A percentile compares a stretch with the other conserved stretches of the same genome.
These are phyloP conservation scores for Tetragnatha montana DNA, from an alignment of 2,888 invertebrate genomes.

Conservation along the genomic window DNA sequence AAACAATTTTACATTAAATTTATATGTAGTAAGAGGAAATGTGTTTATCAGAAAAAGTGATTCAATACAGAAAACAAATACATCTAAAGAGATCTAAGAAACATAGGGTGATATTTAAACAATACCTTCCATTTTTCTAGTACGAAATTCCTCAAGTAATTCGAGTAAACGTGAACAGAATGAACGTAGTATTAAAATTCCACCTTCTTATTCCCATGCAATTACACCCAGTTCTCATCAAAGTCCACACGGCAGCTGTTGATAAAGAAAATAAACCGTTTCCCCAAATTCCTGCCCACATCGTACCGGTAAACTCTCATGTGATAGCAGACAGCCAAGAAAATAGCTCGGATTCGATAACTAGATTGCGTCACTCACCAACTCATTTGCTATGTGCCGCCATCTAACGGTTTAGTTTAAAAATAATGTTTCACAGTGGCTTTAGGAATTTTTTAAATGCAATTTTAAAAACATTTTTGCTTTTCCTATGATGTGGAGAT, in stretches of 20 bases:
- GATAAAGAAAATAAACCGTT: neutral
- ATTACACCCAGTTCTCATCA: neutral
- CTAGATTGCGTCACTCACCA: slow-evolving; percentile 16
- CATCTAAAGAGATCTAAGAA: neutral
- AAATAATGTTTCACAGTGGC: too few species aligned
- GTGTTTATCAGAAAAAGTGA: neutral
- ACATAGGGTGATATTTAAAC: neutral
- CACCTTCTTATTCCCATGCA: neutral
- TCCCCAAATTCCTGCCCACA: neutral
- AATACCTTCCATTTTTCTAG: neutral
- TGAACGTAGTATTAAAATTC: neutral
- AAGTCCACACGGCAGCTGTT: slow-evolving; percentile 8
- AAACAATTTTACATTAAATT: too few species aligned
- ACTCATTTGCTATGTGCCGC: slow-evolving; percentile 8
- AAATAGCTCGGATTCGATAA: neutral
- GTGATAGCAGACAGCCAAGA: neutral
- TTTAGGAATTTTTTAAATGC: too few species aligned
- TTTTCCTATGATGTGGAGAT: too few species aligned
- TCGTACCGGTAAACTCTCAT: neutral
- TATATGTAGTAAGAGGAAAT: neutral
- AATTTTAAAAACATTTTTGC: too few species aligned
- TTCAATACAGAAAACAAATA: neutral
- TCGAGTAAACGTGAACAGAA: neutral
- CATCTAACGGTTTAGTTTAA: neutral
- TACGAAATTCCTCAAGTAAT: neutral